Percentiles rank a stretch among this genome's conserved stretches.
These are phyloP conservation scores for Sinocyclocheilus rhinocerous DNA, from an alignment of 2,113 vertebrate species.

Conservation along the genomic window DNA sequence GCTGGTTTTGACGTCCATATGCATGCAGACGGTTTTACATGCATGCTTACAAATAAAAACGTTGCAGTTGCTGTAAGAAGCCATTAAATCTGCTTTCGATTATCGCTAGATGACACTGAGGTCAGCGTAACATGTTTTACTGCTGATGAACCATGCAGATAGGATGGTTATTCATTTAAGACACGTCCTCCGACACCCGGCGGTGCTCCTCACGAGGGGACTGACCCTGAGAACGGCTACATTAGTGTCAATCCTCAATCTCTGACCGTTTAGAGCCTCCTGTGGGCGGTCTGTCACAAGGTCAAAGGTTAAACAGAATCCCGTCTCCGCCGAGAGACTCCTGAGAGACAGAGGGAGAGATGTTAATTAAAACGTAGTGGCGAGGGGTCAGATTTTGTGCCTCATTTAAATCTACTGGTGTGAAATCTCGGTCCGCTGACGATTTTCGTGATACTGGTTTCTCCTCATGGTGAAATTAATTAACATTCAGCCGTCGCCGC, in stretches of 20 bases:
- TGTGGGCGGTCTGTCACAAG: conserved; percentile 29
- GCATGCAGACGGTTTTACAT: background rate
- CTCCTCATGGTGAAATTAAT: conserved; percentile 23
- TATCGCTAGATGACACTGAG: background rate
- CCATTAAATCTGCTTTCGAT: conserved; percentile 1
- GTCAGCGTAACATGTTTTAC: conserved; percentile 23
- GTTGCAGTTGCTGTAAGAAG: background rate
- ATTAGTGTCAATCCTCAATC: conserved; percentile 24
- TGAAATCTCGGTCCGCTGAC: background rate
- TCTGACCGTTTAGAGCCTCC: background rate
- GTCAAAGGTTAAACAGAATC: conserved; percentile 48
- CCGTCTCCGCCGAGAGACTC: background rate
- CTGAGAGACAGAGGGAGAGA: background rate
- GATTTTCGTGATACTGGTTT: background rate
- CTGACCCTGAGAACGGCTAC: conserved; percentile 21
- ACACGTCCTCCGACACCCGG: conserved; percentile 7
- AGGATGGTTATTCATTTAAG: conserved; percentile 23
- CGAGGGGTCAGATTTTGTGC: conserved; percentile 18
- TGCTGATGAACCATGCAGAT: background rate
- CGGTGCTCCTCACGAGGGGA: background rate
- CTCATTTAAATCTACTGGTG: conserved; percentile 30
- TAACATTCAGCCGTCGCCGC: background rate
- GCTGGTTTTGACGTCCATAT: background rate
- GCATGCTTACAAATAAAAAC: background rate
- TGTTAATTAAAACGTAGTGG: conserved; percentile 22